These are phyloP conservation scores for Villa cingulata DNA, from an alignment of 2,888 invertebrate genomes.

Conservation along the genomic window DNA sequence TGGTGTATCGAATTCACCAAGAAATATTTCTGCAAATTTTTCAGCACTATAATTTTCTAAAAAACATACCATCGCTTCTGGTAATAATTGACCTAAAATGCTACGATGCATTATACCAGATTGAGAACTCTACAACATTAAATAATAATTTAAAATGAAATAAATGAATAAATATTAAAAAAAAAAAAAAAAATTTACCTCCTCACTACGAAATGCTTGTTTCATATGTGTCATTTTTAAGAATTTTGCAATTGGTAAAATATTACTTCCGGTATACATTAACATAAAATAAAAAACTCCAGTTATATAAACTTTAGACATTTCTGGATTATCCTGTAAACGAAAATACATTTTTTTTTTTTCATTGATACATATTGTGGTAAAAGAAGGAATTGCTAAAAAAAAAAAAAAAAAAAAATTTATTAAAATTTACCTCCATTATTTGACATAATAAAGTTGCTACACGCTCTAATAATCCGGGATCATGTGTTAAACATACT, in stretches of 20 bases:
- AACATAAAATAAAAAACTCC: slow-evolving; percentile 98
- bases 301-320: slow-evolving; percentile 85
- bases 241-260: slow-evolving; percentile 88
- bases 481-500: slow-evolving; percentile 92
- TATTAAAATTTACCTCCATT: slow-evolving; percentile 44
- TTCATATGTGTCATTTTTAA: slow-evolving; percentile 88
- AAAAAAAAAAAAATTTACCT: slow-evolving; percentile 40
- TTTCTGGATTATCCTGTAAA: slow-evolving; percentile 80
- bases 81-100: slow-evolving; percentile 82
- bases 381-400: neutral
- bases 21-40: slow-evolving; percentile 93
- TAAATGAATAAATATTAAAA: slow-evolving; percentile 2
- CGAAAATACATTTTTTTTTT: neutral
- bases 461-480: slow-evolving; percentile 89
- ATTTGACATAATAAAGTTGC: slow-evolving; percentile 77
- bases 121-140: slow-evolving; percentile 35
- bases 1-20: slow-evolving; percentile 98
- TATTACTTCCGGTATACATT: slow-evolving; percentile 97
- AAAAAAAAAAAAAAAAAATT: neutral
- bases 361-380: too few relatives aligned
- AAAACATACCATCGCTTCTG: slow-evolving; percentile 98
- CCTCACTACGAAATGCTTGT: slow-evolving; percentile 87
- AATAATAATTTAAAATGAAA: neutral
- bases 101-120: slow-evolving; percentile 85
- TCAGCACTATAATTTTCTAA: slow-evolving; percentile 96